Evolutionary conservation across 2,797 vertebrate genomes (phyloP).

Genomic region (Molossus molossus): DNA sequence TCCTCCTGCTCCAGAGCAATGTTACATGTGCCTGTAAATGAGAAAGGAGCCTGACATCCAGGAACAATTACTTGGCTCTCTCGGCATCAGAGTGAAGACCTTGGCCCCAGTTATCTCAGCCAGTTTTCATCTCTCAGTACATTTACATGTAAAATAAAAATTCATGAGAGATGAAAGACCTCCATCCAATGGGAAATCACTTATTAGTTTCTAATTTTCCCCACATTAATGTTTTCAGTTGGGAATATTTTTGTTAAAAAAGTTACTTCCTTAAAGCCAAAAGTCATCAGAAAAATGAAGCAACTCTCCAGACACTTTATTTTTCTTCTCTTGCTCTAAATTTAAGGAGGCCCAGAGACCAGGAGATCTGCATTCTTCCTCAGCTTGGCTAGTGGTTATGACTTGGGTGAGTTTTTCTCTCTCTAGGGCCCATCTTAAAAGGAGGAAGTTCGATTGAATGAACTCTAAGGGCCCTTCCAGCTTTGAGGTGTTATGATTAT

Average conservation of each 20-base stretch:
- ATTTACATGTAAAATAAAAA: constrained; percentile 17
- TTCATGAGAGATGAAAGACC: neutral
- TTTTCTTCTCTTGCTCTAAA: constrained; percentile 16
- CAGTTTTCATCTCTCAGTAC: constrained; percentile 6
- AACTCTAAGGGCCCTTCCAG: constrained; percentile 5
- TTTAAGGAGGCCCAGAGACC: neutral
- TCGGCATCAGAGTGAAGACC: neutral
- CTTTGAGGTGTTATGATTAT: constrained; percentile 21
- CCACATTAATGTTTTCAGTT: neutral
- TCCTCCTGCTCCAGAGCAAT: neutral
- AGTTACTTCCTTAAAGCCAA: constrained; percentile 48
- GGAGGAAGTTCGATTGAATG: neutral
- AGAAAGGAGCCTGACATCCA: neutral
- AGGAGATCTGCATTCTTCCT: neutral
- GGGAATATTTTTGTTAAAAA: constrained; percentile 30
- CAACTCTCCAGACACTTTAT: constrained; percentile 3
- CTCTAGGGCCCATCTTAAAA: neutral
- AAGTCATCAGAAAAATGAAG: constrained; percentile 54
- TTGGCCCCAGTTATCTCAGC: neutral
- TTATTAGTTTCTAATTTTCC: constrained; percentile 2
- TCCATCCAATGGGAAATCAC: neutral
- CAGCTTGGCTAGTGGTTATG: neutral
- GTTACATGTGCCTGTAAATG: neutral
- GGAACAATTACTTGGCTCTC: neutral
- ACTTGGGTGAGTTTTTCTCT: neutral